Percentiles rank a stretch among this genome's conserved stretches.
Evolutionary conservation across 2,797 vertebrate genomes (phyloP).

Genomic region (Dryobates pubescens): DNA sequence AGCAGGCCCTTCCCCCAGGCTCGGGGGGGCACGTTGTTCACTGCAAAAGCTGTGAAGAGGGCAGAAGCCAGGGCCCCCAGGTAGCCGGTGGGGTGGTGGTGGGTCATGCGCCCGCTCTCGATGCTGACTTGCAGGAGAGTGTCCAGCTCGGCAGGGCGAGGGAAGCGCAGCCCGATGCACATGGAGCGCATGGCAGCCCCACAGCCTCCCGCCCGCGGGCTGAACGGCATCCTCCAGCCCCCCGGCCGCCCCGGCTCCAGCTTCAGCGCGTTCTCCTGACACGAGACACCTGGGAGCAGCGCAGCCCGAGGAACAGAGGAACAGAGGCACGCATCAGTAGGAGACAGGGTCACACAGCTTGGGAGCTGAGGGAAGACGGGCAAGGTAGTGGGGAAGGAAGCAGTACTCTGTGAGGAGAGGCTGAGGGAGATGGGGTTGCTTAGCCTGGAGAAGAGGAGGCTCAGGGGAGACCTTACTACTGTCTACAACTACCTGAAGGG

Average conservation of each 20-base stretch:
- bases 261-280: accelerated
- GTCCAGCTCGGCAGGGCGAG: slow-evolving; percentile 56
- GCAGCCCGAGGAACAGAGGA: not conserved
- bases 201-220: slow-evolving; percentile 73
- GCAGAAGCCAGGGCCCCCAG: slow-evolving; percentile 81
- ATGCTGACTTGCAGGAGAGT: slow-evolving; percentile 80
- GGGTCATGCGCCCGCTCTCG: slow-evolving; percentile 86
- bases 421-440: too few species aligned
- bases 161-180: slow-evolving; percentile 84
- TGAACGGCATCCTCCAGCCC: slow-evolving; percentile 79
- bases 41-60: slow-evolving; percentile 80
- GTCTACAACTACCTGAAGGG: too few species aligned
- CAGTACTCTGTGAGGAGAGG: not conserved
- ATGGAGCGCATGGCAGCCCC: slow-evolving; percentile 86
- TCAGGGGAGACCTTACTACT: too few species aligned
- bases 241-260: not conserved
- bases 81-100: slow-evolving; percentile 86
- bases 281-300: slow-evolving; percentile 43
- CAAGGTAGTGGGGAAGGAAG: not conserved
- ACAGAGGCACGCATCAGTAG: not conserved
- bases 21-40: slow-evolving; percentile 60
- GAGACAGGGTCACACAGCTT: not conserved
- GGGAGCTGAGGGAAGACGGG: not conserved
- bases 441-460: too few species aligned
- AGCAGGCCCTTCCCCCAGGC: slow-evolving; percentile 82